Percentiles rank a stretch among this genome's conserved stretches.
Conservation (phyloP, 2,888 invertebrate species). For the Coleophora deauratella region DNA sequence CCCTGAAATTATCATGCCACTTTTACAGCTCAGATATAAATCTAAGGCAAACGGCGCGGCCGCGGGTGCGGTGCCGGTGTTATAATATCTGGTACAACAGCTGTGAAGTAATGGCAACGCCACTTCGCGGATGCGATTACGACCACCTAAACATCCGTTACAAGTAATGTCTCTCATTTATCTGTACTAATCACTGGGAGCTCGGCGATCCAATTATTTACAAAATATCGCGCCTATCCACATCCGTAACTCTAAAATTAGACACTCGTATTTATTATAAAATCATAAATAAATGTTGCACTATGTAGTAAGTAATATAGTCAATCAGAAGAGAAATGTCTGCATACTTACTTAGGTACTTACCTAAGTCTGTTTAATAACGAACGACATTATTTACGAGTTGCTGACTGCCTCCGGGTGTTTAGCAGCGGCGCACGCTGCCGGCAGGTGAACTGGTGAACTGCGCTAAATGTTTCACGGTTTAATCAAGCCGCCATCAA, state of each 20-base stretch:
- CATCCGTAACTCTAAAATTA: neutral
- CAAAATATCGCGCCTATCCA: conserved; percentile 7
- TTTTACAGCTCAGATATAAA: conserved; percentile 29
- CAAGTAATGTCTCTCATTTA: conserved; percentile 73
- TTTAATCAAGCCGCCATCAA: conserved; percentile 72
- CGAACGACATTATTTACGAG: no score
- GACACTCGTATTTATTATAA: no score
- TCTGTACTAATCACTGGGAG: conserved; percentile 67
- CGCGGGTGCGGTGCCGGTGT: no score
- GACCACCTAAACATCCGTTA: conserved; percentile 74
- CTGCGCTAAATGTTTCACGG: conserved; percentile 65
- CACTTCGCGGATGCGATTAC: conserved; percentile 73
- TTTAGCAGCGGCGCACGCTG: neutral
- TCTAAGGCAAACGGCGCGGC: conserved; percentile 53
- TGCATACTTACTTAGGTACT: no score
- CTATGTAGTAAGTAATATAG: no score
- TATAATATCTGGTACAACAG: conserved; percentile 70
- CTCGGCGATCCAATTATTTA: conserved; percentile 25
- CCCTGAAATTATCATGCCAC: no score
- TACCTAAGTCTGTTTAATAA: no score
- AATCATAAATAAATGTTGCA: no score
- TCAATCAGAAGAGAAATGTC: no score
- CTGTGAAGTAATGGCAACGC: conserved; percentile 70
- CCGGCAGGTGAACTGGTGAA: conserved; percentile 27
- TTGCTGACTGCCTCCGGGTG: no score